A percentile compares a stretch with the other conserved stretches of the same genome.
phyloP scores from a whole-genome alignment of 2,888 invertebrate species.

The Polia nebulosa region DNA sequence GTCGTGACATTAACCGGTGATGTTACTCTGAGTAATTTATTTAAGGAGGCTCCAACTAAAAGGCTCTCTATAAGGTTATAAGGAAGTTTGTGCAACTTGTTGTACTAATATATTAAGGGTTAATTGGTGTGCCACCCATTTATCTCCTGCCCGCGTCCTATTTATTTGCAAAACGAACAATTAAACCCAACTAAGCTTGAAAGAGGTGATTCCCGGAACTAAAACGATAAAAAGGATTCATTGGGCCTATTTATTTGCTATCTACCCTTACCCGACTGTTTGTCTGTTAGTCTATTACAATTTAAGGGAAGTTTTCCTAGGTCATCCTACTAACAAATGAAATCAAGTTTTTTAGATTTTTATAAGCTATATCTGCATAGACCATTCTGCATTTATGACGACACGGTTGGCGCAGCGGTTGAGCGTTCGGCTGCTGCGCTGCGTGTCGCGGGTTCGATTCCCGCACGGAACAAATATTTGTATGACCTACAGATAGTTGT shows the following conservation, averaged over 20 bases:
- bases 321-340: not conserved
- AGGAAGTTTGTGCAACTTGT: constrained; percentile 68
- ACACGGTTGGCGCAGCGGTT: too few relatives aligned
- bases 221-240: constrained; percentile 56
- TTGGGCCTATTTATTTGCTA: constrained; percentile 42
- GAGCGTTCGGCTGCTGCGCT: too few relatives aligned
- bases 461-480: too few relatives aligned
- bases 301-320: not conserved
- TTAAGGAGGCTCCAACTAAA: constrained; percentile 45
- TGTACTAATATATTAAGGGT: constrained; percentile 69
- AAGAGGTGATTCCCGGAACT: constrained; percentile 45
- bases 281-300: constrained; percentile 22
- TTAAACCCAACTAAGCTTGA: constrained; percentile 49
- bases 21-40: constrained; percentile 58
- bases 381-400: too few relatives aligned
- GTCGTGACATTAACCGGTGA: constrained; percentile 49
- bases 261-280: constrained; percentile 24
- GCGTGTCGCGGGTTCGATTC: too few relatives aligned
- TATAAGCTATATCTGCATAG: not conserved
- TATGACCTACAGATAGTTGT: too few relatives aligned
- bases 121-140: constrained; percentile 63
- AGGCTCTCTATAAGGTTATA: constrained; percentile 66
- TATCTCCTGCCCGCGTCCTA: constrained; percentile 38
- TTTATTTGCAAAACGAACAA: constrained; percentile 52
- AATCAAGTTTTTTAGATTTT: not conserved